These are phyloP conservation scores for Poeciliopsis occidentalis DNA, from an alignment of 2,113 vertebrate genomes.

Conservation along the genomic window DNA sequence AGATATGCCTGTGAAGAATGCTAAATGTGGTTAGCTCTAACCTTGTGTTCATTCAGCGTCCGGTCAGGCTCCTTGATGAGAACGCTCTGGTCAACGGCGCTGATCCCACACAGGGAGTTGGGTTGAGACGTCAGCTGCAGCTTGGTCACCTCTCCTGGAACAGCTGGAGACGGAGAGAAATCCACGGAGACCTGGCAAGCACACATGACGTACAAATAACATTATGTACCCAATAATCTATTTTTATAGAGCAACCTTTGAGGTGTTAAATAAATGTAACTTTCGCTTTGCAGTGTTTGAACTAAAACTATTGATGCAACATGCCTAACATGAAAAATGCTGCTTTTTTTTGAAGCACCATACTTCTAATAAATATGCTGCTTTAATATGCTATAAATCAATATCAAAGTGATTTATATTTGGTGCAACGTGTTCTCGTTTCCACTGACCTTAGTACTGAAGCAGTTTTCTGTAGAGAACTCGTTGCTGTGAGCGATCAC, in stretches of 20 bases:
- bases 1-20: background rate
- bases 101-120: constrained; percentile 85
- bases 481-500: constrained; percentile 71
- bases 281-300: background rate
- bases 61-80: constrained; percentile 80
- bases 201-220: background rate
- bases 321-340: background rate
- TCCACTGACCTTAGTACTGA: constrained; percentile 83
- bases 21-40: constrained; percentile 1
- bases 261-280: background rate
- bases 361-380: no score
- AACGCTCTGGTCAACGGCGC: constrained; percentile 84
- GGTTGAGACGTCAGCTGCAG: constrained; percentile 78
- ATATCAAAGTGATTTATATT: background rate
- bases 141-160: constrained; percentile 74
- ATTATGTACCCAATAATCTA: background rate
- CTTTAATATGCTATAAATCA: no score
- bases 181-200: constrained; percentile 64
- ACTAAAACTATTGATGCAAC: background rate
- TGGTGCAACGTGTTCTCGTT: background rate
- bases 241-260: background rate
- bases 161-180: constrained; percentile 73
- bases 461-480: constrained; percentile 81
- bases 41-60: constrained; percentile 71
- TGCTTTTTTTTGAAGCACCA: background rate